Base-by-base conservation (phyloP, 2,797 vertebrate species). In the Periparus ater region DNA sequence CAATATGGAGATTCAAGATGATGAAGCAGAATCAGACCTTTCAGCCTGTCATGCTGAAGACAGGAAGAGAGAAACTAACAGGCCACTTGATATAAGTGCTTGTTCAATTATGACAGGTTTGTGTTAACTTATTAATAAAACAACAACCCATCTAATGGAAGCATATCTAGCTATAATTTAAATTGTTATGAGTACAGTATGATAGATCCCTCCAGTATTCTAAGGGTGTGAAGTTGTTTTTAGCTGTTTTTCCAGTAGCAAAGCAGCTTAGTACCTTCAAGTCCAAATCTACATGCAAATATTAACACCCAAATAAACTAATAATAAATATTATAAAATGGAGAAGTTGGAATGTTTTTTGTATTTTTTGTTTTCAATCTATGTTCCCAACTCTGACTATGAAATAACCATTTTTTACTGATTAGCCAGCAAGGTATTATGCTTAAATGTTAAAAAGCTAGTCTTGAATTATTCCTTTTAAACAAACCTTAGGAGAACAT, bases 61-160 rank as follows among this genome's bases (percentile, higher is more conserved):
- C 7, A 38, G 26, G 73, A 81, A 88, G 40, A 78, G 26, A 71
- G 50, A 74, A 89, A 75, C 47, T 61, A 87, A 79, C 36, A 88
- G 67, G 40, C 55, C 67, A 60, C 54, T 84, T 66, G 45, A 40
- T 65, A 25, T 32, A 91, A 93, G 45, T 65, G 27, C 72, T 40
- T 84, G 75, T 42, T 89, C 40, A 48, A 76, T 93, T 85, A 82
- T 23, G 60, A 91, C 48, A 62, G 51, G 36, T 66, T 89, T 82
- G 51, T 85, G 71, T 92, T 78, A 89, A 70, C 67, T 92, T 84
- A 79, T 55, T 89, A 92, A 89, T 89, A 87, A 79, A 89, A 58
- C 66, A 94, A 65, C 47, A 17, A 32, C 21, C 36, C 47, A 55
- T 54, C n/a, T 89, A 91, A 90, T 70, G 34, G 45, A 90, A 81